A percentile compares a stretch with the other conserved stretches of the same genome.
Conservation (phyloP, 53 echinoderm and acorn worm genomes). For the Arbacia lixula region DNA sequence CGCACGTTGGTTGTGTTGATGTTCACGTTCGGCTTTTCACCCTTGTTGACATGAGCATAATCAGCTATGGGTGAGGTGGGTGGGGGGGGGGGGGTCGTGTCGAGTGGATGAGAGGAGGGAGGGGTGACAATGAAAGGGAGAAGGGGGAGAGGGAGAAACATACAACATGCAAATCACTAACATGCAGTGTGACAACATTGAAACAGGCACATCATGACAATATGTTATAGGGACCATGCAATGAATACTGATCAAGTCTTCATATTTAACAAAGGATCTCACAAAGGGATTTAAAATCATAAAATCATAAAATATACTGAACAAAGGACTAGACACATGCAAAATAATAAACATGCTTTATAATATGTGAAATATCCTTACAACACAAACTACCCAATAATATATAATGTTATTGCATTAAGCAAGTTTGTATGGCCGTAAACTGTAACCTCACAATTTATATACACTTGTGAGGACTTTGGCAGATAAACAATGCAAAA, state of each 20-base stretch:
- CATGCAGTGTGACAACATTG: slow-evolving; percentile 15
- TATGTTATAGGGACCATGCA: slow-evolving; percentile 29
- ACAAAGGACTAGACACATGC: too few relatives aligned
- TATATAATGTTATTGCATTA: too few relatives aligned
- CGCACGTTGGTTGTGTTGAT: slow-evolving; percentile 88
- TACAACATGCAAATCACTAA: slow-evolving; percentile 34
- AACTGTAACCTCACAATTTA: too few relatives aligned
- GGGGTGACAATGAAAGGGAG: not conserved
- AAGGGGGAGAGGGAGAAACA: not conserved
- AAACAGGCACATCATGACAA: slow-evolving; percentile 37
- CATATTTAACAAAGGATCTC: too few relatives aligned
- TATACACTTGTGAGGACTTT: too few relatives aligned
- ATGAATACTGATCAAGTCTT: not conserved
- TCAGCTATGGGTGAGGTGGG: slow-evolving; percentile 3
- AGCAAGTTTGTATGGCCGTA: too few relatives aligned
- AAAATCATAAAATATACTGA: too few relatives aligned
- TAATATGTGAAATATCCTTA: too few relatives aligned
- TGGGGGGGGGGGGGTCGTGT: not conserved
- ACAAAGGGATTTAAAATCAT: too few relatives aligned
- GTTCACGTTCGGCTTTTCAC: slow-evolving; percentile 66
- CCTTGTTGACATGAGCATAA: slow-evolving; percentile 50
- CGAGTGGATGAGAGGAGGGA: not conserved
- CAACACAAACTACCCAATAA: too few relatives aligned
- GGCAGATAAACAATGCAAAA: too few relatives aligned
- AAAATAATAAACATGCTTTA: too few relatives aligned